A percentile compares a stretch with the other conserved stretches of the same genome.
Conservation (phyloP, 2,888 invertebrate species). For the Hydroisotoma schaefferi region DNA sequence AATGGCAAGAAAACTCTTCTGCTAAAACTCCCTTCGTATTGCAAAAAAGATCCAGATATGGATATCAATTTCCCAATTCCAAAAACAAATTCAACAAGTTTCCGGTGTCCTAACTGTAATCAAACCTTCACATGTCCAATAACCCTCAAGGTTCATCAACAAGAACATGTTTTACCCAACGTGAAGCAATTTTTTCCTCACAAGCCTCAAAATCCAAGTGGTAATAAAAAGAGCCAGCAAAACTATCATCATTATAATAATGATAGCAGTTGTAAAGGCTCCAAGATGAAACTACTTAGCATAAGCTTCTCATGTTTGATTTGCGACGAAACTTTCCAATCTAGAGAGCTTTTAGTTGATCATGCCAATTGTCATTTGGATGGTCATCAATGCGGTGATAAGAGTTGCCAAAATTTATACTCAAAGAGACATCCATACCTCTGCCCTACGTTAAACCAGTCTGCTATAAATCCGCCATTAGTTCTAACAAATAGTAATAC, state of each 20-base stretch:
- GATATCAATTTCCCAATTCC: not conserved
- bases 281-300: not conserved
- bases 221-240: not conserved
- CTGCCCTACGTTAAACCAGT: not conserved
- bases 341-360: slow-evolving; percentile 27
- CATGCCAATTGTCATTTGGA: slow-evolving; percentile 28
- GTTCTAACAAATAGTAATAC: not conserved
- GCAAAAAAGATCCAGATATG: not conserved
- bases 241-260: not conserved
- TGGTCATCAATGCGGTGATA: slow-evolving; percentile 29
- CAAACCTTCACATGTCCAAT: slow-evolving; percentile 27
- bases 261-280: not conserved
- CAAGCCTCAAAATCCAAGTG: not conserved
- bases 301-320: slow-evolving; percentile 30
- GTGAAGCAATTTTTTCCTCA: slow-evolving; percentile 15
- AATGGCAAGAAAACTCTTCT: no score
- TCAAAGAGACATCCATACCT: not conserved
- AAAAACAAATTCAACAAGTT: not conserved
- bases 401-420: slow-evolving; percentile 8
- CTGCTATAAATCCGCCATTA: not conserved
- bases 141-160: slow-evolving; percentile 28
- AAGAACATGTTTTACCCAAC: slow-evolving; percentile 35
- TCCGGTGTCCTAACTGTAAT: slow-evolving; percentile 24
- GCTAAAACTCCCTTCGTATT: not conserved
- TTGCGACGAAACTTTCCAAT: slow-evolving; percentile 27